Evolutionary conservation across 1,140 invertebrate genomes (phyloP), one percentile per base, ranked within the genome.

Genomic region (Colletes latitarsis): DNA sequence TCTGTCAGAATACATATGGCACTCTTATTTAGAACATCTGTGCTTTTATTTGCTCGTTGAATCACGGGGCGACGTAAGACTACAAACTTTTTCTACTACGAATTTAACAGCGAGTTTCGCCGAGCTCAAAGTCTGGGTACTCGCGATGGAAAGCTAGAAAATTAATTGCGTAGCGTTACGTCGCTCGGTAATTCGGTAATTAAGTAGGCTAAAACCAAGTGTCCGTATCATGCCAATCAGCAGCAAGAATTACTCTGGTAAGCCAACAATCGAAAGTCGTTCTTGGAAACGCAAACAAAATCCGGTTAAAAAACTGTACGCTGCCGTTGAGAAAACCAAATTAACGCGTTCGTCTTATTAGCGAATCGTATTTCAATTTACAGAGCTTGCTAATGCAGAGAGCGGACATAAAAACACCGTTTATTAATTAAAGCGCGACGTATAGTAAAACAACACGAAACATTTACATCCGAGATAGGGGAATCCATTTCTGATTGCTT

Each of bases 221-320:
- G 39, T 63, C 57, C 68, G 76, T 57, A 71, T 62, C 76, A 72
- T 78, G 76, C 76, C 76, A 71, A 71, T 78, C 19, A 78, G 58
- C 76, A 17, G 46, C 10, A 63, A 41, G 39, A 64, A 55, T 63
- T 63, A 43, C 14, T 70, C 60, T 17, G 21, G 14, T 52, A 55
- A 72, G 69, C 57, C 57, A 63, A 64, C 53, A 58, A 76, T 19
- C 74, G 63, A 58, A 57, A 41, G 49, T 62, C 17, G 30, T 57
- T 63, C 30, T 19, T 63, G 46, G 17, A 63, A 73, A 52, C 17
- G 58, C 21, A n/a, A 73, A 63, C 6, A 10, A 19, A 39, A 10
- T 53, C 5, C 19, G 12, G 49, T 52, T 30, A 30, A 39, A 15
- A 14, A 63, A 17, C 17, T 1, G 30, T 19, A 77, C 64, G 74